Base-by-base conservation (phyloP, 2,113 vertebrate genomes). In the Catagonus wagneri region DNA sequence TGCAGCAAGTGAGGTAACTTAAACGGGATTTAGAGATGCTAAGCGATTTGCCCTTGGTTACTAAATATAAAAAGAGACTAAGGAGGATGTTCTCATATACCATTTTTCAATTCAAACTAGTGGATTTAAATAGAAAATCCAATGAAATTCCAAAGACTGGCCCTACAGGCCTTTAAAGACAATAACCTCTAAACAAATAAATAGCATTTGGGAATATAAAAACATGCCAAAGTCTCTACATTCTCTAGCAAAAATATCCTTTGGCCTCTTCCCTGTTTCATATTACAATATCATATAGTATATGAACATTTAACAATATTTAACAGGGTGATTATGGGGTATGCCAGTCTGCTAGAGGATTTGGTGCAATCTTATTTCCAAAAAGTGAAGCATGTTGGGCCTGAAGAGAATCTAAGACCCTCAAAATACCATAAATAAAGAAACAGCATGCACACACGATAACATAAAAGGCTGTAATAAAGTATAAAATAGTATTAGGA, bases 111-210 rank as follows among this genome's bases (percentile, higher is more conserved):
- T 91, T 61, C 65, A 86, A 90, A 66, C 23, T 34, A 54, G 34
- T 79, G 17, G 8, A 56, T 75, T 93, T 89, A 93, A 93, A 58
- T 54, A 83, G 61, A 83, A 93, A 95, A 90, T 80, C 36, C 60
- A 72, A 36, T 72, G 15, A 65, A 86, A 96, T 95, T 91, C 56
- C 69, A 78, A 90, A 90, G 76, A 84, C 32, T 96, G 94, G 68
- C 68, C 94, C 78, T 66, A 89, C 13, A 93, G 88, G 75, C 34
- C 34, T 89, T 96, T 95, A 90, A 93, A 97, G 91, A 96, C 95
- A 92, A 79, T 79, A 69, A 97, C 97, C 95, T 96, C 83, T 91
- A 94, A 97, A 93, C 83, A 97, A 97, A 94, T 72, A 96, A 93
- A 90, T 89, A 95, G 75, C 63, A 97, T 95, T 97, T 96, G 78